Percentiles rank a stretch among this genome's conserved stretches.
These are phyloP conservation scores for Pristis pectinata DNA, from an alignment of 2,797 vertebrate genomes.

Conservation along the genomic window DNA sequence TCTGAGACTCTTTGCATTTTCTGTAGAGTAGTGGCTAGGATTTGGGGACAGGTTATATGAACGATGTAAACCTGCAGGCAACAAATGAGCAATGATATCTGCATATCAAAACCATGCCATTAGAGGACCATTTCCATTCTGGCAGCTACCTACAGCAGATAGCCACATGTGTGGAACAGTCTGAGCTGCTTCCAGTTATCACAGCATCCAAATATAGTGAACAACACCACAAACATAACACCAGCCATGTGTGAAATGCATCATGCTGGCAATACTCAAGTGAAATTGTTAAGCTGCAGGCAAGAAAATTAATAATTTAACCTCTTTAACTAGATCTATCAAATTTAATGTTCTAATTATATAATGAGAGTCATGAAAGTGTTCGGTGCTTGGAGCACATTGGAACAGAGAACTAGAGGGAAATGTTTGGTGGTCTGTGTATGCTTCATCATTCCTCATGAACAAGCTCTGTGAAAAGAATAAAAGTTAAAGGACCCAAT, in stretches of 20 bases:
- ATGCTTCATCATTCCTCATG: neutral
- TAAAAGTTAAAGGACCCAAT: neutral
- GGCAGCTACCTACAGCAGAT: neutral
- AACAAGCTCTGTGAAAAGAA: neutral
- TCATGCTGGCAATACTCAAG: constrained; percentile 9
- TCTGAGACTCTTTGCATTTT: constrained; percentile 1
- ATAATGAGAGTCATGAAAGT: neutral
- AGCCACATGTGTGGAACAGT: neutral
- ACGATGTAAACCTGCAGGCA: neutral
- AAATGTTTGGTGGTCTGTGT: neutral
- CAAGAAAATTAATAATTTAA: constrained; percentile 3
- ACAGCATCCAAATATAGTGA: constrained; percentile 1
- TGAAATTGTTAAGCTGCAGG: neutral
- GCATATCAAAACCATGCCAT: neutral
- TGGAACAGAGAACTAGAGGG: neutral
- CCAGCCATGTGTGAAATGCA: neutral
- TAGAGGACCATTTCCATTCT: neutral
- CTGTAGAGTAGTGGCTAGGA: neutral
- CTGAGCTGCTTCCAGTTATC: neutral
- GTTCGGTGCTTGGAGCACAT: neutral
- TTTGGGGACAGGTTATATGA: neutral
- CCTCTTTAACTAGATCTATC: neutral
- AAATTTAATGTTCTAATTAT: neutral
- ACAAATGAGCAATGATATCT: neutral
- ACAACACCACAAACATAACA: neutral